Percentiles rank a stretch among this genome's conserved stretches.
Conservation (phyloP, 2,797 vertebrate species). For the Sebastes miniatus region DNA sequence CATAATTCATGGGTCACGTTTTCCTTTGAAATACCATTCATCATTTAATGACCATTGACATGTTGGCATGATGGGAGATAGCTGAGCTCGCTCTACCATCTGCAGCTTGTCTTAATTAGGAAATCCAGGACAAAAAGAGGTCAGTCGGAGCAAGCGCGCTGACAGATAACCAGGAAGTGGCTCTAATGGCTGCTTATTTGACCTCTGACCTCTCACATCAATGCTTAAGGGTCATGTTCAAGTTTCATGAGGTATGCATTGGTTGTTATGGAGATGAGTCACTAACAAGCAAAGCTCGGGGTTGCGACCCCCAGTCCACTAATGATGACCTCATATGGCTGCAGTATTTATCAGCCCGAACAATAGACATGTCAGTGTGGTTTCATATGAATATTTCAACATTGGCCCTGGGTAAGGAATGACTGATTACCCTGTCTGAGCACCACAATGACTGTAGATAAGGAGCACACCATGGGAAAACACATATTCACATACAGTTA, state of each 20-base stretch:
- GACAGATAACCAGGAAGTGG: conserved; percentile 88
- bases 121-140: conserved; percentile 81
- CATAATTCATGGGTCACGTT: conserved; percentile 48
- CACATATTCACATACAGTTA: conserved; percentile 44
- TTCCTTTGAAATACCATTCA: conserved; percentile 44
- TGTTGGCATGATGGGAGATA: conserved; percentile 54
- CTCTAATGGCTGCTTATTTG: conserved; percentile 83
- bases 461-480: conserved; percentile 53
- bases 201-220: conserved; percentile 81
- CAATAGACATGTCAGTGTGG: conserved; percentile 60
- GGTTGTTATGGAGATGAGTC: conserved; percentile 65
- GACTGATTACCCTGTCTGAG: conserved; percentile 69
- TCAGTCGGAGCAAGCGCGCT: conserved; percentile 83
- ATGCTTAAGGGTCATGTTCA: conserved; percentile 87
- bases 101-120: conserved; percentile 65
- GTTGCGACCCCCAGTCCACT: conserved; percentile 59
- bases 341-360: conserved; percentile 63
- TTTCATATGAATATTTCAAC: conserved; percentile 71
- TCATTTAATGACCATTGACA: conserved; percentile 62
- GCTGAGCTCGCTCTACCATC: conserved; percentile 42
- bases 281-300: conserved; percentile 56
- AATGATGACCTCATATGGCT: conserved; percentile 68
- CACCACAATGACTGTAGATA: conserved; percentile 58
- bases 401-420: conserved; percentile 47
- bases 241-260: conserved; percentile 76